Conservation (phyloP, 1,140 invertebrate genomes). For the Megathymus violae region DNA sequence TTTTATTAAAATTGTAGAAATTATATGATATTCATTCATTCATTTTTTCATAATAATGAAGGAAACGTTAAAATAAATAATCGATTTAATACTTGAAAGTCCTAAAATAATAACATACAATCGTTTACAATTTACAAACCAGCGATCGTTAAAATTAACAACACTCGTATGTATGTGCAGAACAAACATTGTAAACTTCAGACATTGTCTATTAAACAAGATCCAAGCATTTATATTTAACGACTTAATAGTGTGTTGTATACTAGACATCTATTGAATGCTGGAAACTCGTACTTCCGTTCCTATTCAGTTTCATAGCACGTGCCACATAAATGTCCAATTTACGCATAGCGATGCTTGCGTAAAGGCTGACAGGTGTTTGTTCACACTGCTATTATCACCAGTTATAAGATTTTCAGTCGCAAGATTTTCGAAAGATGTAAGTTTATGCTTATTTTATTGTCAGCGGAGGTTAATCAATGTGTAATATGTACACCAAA, state of each 20-base stretch:
- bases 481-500: no score
- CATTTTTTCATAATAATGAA: no score
- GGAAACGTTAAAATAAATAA: no score
- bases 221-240: constrained; percentile 9
- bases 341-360: constrained; percentile 4
- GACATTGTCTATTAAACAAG: neutral
- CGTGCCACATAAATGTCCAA: constrained; percentile 19
- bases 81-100: no score
- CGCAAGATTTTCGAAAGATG: neutral
- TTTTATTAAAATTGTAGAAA: no score
- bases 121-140: no score
- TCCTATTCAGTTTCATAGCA: constrained; percentile 17
- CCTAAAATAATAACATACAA: no score
- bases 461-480: no score
- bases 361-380: constrained; percentile 3
- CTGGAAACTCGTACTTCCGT: constrained; percentile 6
- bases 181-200: neutral
- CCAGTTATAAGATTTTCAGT: neutral
- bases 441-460: no score
- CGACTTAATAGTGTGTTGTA: constrained; percentile 15
- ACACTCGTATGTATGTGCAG: neutral
- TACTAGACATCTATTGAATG: constrained; percentile 19
- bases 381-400: constrained; percentile 18
- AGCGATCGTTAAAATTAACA: no score
- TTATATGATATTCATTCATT: no score